phyloP scores from a whole-genome alignment of 37 sponge, comb jelly and placozoan genomes.

The Cliona cf. orientalis region DNA sequence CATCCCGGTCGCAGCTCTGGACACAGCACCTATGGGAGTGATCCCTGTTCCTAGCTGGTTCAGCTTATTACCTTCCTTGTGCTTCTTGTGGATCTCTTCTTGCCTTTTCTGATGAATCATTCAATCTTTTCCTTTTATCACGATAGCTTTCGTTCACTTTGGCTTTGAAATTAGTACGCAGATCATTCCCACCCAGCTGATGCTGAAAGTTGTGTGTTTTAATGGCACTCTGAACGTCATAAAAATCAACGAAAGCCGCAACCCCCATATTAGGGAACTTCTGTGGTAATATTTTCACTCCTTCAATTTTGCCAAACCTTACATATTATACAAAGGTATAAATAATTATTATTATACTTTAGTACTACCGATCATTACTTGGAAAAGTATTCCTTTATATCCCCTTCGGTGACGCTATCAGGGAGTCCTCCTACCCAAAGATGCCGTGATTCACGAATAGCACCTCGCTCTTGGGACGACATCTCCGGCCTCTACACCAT shows the following conservation, averaged over 20 bases:
- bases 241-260: slow-evolving; percentile 89
- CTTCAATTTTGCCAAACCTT: slow-evolving; percentile 87
- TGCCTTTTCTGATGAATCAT: not conserved
- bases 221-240: slow-evolving; percentile 62
- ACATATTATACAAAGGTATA: not conserved
- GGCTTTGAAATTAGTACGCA: slow-evolving; percentile 80
- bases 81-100: not conserved
- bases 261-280: slow-evolving; percentile 65
- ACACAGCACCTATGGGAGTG: no score
- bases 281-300: slow-evolving; percentile 82
- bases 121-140: not conserved
- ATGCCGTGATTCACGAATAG: slow-evolving; percentile 60
- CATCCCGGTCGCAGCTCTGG: no score
- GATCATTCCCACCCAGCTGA: slow-evolving; percentile 44
- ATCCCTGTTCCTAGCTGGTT: not conserved
- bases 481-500: no score
- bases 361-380: slow-evolving; percentile 29
- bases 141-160: slow-evolving; percentile 22
- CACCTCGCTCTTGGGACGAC: no score
- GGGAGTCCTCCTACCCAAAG: slow-evolving; percentile 88
- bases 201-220: slow-evolving; percentile 64
- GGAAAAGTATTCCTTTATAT: slow-evolving; percentile 66
- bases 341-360: not conserved
- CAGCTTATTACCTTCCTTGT: not conserved
- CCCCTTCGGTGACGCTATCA: slow-evolving; percentile 57